Evolutionary conservation across 2,797 vertebrate species (phyloP).

Genomic region (Sebastes steindachneri): DNA sequence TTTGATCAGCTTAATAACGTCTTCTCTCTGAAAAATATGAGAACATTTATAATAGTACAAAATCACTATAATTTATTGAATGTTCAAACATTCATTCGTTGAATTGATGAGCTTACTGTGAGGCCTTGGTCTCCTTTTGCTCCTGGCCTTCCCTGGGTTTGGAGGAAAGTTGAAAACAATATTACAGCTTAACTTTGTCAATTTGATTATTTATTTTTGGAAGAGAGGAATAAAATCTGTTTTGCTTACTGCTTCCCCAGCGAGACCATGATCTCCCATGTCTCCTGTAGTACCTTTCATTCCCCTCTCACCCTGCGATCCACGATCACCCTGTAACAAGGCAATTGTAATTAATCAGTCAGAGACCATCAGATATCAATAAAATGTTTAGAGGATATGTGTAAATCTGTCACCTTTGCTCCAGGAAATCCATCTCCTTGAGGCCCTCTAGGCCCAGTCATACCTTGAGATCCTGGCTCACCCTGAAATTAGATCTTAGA

Average conservation of each 20-base stretch:
- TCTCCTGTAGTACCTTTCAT: constrained; percentile 88
- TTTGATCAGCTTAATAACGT: constrained; percentile 92
- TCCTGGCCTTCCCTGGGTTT: constrained; percentile 85
- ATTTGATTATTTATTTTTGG: background rate
- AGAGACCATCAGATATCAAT: constrained; percentile 1
- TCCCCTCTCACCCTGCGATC: constrained; percentile 87
- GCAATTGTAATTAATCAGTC: background rate
- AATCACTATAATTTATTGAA: background rate
- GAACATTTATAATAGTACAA: background rate
- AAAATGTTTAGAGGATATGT: background rate
- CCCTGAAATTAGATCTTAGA: constrained; percentile 81
- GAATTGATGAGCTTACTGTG: constrained; percentile 82
- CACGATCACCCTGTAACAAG: constrained; percentile 86
- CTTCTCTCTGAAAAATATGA: constrained; percentile 86
- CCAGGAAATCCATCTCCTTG: constrained; percentile 90
- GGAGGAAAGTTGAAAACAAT: constrained; percentile 2
- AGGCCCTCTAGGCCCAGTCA: constrained; percentile 90
- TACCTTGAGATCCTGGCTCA: constrained; percentile 89
- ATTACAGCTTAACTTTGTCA: background rate
- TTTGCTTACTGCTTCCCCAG: constrained; percentile 86
- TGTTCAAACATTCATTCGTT: background rate
- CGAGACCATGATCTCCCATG: constrained; percentile 85
- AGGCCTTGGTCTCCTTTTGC: constrained; percentile 89
- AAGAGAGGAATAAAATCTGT: background rate
- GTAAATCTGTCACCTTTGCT: constrained; percentile 82